These are phyloP conservation scores for Melanostoma scalare DNA, from an alignment of 2,888 invertebrate species.

Conservation along the genomic window DNA sequence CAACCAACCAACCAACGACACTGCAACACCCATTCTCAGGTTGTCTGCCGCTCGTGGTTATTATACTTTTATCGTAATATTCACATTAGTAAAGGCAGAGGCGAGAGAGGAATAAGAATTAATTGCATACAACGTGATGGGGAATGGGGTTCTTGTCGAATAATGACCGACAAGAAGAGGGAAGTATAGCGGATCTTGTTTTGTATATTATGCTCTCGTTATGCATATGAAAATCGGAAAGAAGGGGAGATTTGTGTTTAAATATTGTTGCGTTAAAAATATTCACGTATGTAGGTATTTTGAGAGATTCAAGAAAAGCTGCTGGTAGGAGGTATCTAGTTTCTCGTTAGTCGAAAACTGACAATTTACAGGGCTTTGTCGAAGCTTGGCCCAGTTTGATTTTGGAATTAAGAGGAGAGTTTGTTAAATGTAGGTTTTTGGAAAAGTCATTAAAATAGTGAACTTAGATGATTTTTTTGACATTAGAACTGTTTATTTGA, in stretches of 20 bases:
- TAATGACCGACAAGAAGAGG: background rate
- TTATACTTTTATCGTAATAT: conserved; percentile 14
- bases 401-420: too few species aligned
- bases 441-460: too few species aligned
- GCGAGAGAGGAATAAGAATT: conserved; percentile 33
- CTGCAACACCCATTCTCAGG: conserved; percentile 1
- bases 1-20: conserved; percentile 10
- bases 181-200: conserved; percentile 42
- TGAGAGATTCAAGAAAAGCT: too few species aligned
- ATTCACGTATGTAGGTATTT: too few species aligned
- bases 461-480: too few species aligned
- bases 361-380: too few species aligned
- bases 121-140: conserved; percentile 30
- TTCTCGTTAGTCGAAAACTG: too few species aligned
- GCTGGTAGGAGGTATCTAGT: too few species aligned
- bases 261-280: background rate
- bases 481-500: too few species aligned
- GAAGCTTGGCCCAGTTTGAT: too few species aligned
- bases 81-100: conserved; percentile 36
- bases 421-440: too few species aligned
- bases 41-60: conserved; percentile 7
- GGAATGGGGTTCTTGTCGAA: conserved; percentile 10
- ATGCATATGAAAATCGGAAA: background rate
- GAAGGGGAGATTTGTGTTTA: background rate
- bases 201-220: background rate